Conservation (phyloP, 2,113 vertebrate species). For the Electrona antarctica region DNA sequence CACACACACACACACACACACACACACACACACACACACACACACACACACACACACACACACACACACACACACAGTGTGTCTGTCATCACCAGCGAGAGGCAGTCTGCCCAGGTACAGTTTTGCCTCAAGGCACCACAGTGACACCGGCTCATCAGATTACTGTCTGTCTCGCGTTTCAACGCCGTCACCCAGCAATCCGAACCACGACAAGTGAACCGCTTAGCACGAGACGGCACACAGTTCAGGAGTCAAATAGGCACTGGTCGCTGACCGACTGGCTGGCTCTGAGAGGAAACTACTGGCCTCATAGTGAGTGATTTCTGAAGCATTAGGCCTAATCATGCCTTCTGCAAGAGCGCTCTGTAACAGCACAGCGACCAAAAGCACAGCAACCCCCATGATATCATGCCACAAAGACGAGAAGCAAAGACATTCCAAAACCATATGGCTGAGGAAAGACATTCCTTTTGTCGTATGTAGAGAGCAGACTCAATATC, state of each 20-base stretch:
- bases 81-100: slow-evolving; percentile 39
- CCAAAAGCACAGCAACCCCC: slow-evolving; percentile 16
- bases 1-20: slow-evolving; percentile 25
- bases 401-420: slow-evolving; percentile 48
- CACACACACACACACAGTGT: not conserved
- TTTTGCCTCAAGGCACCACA: slow-evolving; percentile 68
- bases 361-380: not conserved
- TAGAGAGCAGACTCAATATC: slow-evolving; percentile 2
- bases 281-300: not conserved
- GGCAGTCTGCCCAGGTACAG: slow-evolving; percentile 61
- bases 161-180: slow-evolving; percentile 70
- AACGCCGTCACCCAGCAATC: slow-evolving; percentile 61
- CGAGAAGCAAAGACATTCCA: slow-evolving; percentile 31
- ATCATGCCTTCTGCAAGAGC: not conserved
- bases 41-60: slow-evolving; percentile 33
- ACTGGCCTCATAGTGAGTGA: slow-evolving; percentile 8
- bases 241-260: slow-evolving; percentile 40
- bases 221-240: slow-evolving; percentile 48
- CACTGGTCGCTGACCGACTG: slow-evolving; percentile 25
- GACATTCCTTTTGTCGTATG: slow-evolving; percentile 44
- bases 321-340: not conserved
- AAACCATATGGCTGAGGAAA: slow-evolving; percentile 29
- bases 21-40: slow-evolving; percentile 30
- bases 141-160: slow-evolving; percentile 72
- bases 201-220: slow-evolving; percentile 50